Conservation (phyloP, 1,140 invertebrate species). For the Lutraria rhynchaena region DNA sequence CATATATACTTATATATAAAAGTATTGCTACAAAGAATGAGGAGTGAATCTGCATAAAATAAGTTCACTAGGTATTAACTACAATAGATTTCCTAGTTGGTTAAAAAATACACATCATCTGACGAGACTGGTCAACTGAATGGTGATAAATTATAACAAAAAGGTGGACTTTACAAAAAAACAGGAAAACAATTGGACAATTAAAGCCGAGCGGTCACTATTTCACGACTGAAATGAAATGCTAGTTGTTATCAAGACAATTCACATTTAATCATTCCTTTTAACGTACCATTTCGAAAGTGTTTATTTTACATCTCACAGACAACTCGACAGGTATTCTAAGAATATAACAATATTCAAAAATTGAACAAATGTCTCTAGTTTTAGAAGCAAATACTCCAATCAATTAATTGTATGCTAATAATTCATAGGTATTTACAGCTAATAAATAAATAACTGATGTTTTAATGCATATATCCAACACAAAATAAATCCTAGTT, state of each 20-base stretch:
- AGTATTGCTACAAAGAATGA: too few relatives aligned
- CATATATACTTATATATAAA: too few relatives aligned
- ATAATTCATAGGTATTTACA: too few relatives aligned
- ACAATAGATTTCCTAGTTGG: background rate
- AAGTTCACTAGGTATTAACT: conserved; percentile 6
- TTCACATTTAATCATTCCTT: conserved; percentile 28
- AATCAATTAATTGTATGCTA: too few relatives aligned
- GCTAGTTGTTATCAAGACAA: background rate
- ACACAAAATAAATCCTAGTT: too few relatives aligned
- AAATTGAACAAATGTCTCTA: too few relatives aligned
- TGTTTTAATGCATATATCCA: too few relatives aligned
- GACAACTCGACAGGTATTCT: conserved; percentile 51
- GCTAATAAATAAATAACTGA: too few relatives aligned
- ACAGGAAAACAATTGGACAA: background rate
- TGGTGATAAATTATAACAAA: background rate
- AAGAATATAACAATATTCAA: conserved; percentile 11
- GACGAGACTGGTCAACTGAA: background rate
- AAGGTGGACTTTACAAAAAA: conserved; percentile 10
- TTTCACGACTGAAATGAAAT: conserved; percentile 8
- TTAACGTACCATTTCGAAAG: conserved; percentile 3
- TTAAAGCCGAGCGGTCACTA: conserved; percentile 13
- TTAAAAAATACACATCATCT: background rate
- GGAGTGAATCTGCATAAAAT: background rate
- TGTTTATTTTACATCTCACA: conserved; percentile 25
- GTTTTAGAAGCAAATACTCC: too few relatives aligned